Percentiles rank a stretch among this genome's conserved stretches.
phyloP scores from a whole-genome alignment of 2,797 vertebrate genomes.

The Microctenopoma steveboyesi region DNA sequence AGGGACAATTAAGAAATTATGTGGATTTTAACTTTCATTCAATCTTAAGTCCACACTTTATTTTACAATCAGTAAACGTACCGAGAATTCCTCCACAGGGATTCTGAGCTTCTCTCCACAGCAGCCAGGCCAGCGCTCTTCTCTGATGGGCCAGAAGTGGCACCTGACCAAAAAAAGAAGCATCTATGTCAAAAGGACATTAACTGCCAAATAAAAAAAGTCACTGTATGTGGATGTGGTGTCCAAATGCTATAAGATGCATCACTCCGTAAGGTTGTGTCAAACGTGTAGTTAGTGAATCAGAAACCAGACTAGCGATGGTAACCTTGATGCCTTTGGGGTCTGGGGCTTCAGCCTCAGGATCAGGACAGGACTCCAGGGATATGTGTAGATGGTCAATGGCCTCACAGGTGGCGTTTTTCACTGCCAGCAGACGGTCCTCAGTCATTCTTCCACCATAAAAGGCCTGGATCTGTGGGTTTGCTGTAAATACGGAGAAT shows the following conservation, averaged over 20 bases:
- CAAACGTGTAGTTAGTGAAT: neutral
- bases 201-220: too few relatives aligned
- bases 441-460: constrained; percentile 85
- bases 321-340: constrained; percentile 89
- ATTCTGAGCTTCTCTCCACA: constrained; percentile 93
- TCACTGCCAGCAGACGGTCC: constrained; percentile 79
- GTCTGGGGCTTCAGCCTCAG: constrained; percentile 82
- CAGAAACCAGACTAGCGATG: neutral
- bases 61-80: constrained; percentile 50
- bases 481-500: constrained; percentile 44
- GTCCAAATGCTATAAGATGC: neutral
- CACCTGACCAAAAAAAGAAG: constrained; percentile 72
- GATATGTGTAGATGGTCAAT: constrained; percentile 91
- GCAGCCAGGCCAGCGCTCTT: constrained; percentile 90
- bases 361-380: constrained; percentile 87
- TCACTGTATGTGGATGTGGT: neutral
- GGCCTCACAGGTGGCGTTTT: constrained; percentile 85
- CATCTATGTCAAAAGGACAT: neutral
- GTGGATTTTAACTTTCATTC: too few relatives aligned
- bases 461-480: constrained; percentile 67
- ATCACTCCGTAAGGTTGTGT: neutral
- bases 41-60: too few relatives aligned
- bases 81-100: constrained; percentile 95
- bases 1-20: too few relatives aligned
- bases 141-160: constrained; percentile 89